Base-by-base conservation (phyloP, 2,888 invertebrate genomes). In the Neria commutata region DNA sequence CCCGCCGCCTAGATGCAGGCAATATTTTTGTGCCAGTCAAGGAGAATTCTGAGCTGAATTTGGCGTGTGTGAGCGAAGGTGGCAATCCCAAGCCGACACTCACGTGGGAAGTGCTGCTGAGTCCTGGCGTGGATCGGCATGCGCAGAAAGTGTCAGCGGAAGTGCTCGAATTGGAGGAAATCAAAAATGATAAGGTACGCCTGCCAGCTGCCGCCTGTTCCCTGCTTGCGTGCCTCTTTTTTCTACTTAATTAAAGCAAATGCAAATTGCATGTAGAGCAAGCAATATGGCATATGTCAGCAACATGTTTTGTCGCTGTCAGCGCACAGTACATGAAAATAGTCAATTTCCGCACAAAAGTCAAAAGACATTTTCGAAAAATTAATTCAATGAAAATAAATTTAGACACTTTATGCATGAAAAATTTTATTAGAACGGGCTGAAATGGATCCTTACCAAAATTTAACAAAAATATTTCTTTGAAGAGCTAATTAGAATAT, bases 1-100 rank as follows among this genome's bases (percentile, higher is more conserved):
- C 92, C 37, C 85, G 92, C 47, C 88, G 92, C 23, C 84, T 93
- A 73, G 93, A 93, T 83, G 90, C 92, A 0, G 92, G 92, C 65
- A 93, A 93, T 83, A 89, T 91, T 64, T 93, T 93, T 85, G 90
- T 93, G 69, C 94, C 94, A 0, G 92, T 94, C 19, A 86, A 91
- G 70, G 94, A 94, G 80, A 92, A 92, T 78, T 89, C 91, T 26
- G 90, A 91, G 74, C 84, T 94, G 33, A 89, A 89, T 61, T 87
- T 94, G 65, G 88, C 91, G 65, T 94, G 94, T 76, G 89, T 92
- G n/a, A 92, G 91, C 62, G 93, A 94, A 81, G 93, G 93, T 80
- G 88, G 88, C 46, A 87, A 89, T 72, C 91, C 91, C 0, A 86
- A 87, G 26, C 88, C 90, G 17, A 84, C 86, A 40, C 72, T 82